Base-by-base conservation (phyloP, 2,888 invertebrate species). In the Archips crataeganus region DNA sequence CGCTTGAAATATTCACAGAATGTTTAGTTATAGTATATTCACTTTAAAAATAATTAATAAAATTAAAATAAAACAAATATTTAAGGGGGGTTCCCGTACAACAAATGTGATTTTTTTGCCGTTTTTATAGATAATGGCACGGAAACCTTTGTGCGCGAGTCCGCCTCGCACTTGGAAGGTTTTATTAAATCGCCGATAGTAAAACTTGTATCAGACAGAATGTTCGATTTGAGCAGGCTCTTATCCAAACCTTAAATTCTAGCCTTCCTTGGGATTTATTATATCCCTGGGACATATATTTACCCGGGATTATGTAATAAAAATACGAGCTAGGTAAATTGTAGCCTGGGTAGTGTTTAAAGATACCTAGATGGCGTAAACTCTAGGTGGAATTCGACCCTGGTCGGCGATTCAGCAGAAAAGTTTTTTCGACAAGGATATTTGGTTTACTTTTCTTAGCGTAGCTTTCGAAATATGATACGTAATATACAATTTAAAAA, bases 241-340 rank as follows among this genome's bases (percentile, higher is more conserved):
- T 10, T 15, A 10, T 32, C 4, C 2, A 8, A 54, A 60, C 42
- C 32, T 34, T 39, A 72, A 61, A 42, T 45, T 65, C 36, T 39
- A 34, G 36, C 45, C 34, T 63, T 15, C 32, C 67, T 10, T n/a
- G 62, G 57, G 67, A 67, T 72, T 72, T 72, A 67, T 67, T 72
- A 68, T 57, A 49, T 68, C 72, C 68, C 32, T 57, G 68, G 62
- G 62, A 68, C 62, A 36, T 68, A 63, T 59, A 34, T 47, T 45
- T 47, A 36, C 57, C 47, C 70, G 54, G 70, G 67, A 57, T 72
- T 62, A 72, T 67, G 54, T 72, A 67, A 67, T 72, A 67, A 62
- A 62, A 45, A 45, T 66, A 71, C 59, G 62, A 60, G 61, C 62
- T 67, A 54, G 66, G 61, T 66, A 57, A 67, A 67, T 67, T 57